Evolutionary conservation across 2,888 invertebrate species (phyloP), one percentile per base, ranked within the genome.

Genomic region (Beris morrisii): DNA sequence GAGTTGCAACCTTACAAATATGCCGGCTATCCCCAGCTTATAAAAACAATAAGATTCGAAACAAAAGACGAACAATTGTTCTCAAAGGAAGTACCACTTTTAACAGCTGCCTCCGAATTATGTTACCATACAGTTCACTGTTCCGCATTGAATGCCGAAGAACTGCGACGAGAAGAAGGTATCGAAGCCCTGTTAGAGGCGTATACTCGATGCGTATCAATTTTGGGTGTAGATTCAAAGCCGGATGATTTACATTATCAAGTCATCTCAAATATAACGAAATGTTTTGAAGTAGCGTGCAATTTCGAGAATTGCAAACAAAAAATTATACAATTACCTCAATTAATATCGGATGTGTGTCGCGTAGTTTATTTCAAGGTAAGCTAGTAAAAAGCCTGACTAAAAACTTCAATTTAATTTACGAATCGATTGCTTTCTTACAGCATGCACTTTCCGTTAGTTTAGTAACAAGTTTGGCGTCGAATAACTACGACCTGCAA

Each of bases 131-230:
- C 98, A 0, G 94, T 99, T 4, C 89, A 91, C 73, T 97, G 97
- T 81, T 97, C 97, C 0, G 92, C 97, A 11, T 83, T 99, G 50
- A 99, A 99, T 81, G 99, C 98, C 0, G 98, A 99, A 82, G 98
- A 99, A 80, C 83, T 99, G 71, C 83, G 98, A 64, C 82, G 99
- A 63, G 98, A 99, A 81, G 91, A 91, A 66, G 98, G 98, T 0
- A 84, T 98, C 69, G 92, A 81, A 85, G 85, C 90, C 5, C 82
- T 98, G 28, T 85, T 95, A 74, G 92, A 93, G 73, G 97, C 98
- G 0, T 93, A 97, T 78, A 89, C 93, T 0, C 88, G 99, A 70
- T 99, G 99, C 82, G 95, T 95, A 58, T 90, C 93, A 31, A 94
- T 98, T 28, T 83, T 99, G 69, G 90, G 88, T 68, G 86, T 85